Conservation (phyloP, 2,113 vertebrate species). For the Cyphomyrus plagiostoma region DNA sequence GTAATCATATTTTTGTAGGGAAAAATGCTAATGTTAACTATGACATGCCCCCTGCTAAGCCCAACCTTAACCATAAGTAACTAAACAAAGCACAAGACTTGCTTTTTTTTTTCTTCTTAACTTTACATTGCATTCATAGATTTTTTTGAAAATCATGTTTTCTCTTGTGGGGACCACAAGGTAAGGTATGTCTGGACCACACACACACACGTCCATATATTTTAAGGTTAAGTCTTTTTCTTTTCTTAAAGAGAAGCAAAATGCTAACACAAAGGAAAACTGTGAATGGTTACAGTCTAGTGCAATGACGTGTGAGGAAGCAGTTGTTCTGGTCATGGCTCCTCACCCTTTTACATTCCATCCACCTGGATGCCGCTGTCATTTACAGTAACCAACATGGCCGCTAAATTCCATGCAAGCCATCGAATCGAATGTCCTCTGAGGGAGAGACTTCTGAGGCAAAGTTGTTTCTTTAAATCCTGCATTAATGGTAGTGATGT, state of each 20-base stretch:
- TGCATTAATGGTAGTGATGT: not conserved
- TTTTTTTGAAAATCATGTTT: too few relatives aligned
- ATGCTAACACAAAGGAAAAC: not conserved
- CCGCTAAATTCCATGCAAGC: not conserved
- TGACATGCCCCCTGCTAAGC: too few relatives aligned
- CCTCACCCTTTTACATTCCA: not conserved
- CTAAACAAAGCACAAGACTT: too few relatives aligned
- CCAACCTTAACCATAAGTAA: too few relatives aligned
- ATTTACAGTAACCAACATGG: not conserved
- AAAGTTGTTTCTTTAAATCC: not conserved
- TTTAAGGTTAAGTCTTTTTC: not conserved
- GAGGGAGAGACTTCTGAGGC: not conserved
- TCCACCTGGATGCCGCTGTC: not conserved
- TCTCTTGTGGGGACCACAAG: too few relatives aligned
- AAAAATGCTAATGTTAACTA: too few relatives aligned
- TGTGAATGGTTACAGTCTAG: not conserved
- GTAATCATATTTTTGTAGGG: too few relatives aligned
- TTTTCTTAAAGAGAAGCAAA: not conserved
- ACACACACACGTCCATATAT: not conserved
- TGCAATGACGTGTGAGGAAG: not conserved
- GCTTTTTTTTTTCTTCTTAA: too few relatives aligned
- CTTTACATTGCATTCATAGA: too few relatives aligned
- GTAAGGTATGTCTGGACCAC: too few relatives aligned
- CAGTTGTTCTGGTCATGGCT: not conserved
- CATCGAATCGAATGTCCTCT: not conserved